These are phyloP conservation scores for Aspidapion aeneum DNA, from an alignment of 2,888 invertebrate species.

Conservation along the genomic window DNA sequence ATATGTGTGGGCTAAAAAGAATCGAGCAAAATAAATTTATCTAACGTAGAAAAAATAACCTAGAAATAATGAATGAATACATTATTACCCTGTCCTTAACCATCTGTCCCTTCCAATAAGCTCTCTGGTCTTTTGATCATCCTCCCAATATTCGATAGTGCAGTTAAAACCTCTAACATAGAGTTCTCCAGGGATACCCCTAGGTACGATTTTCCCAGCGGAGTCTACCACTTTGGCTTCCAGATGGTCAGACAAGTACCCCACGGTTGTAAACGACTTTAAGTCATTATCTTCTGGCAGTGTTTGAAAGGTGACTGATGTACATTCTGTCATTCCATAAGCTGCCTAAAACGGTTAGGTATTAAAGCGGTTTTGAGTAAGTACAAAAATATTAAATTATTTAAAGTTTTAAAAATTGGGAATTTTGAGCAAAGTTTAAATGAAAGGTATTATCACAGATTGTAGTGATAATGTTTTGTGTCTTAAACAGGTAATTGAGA, in stretches of 20 bases:
- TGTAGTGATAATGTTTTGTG: too few relatives aligned
- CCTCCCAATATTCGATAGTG: conserved; percentile 83
- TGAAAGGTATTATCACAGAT: too few relatives aligned
- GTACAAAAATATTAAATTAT: neutral
- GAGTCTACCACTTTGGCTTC: conserved; percentile 66
- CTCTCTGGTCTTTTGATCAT: conserved; percentile 69
- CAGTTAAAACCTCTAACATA: conserved; percentile 68
- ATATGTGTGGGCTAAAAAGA: too few relatives aligned
- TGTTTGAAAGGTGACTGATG: conserved; percentile 54
- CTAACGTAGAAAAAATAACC: too few relatives aligned
- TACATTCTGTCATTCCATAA: conserved; percentile 59
- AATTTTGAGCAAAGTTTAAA: too few relatives aligned
- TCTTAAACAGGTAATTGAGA: too few relatives aligned
- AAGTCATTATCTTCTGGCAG: conserved; percentile 48
- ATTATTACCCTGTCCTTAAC: conserved; percentile 79
- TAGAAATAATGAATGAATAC: too few relatives aligned
- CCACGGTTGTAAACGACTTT: conserved; percentile 52
- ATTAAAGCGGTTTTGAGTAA: too few relatives aligned
- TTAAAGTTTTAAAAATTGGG: neutral
- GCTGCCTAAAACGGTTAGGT: too few relatives aligned
- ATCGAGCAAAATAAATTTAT: too few relatives aligned
- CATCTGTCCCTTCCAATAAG: conserved; percentile 66
- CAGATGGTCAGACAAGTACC: conserved; percentile 53
- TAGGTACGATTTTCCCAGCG: conserved; percentile 61
- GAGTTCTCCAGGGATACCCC: conserved; percentile 72